Evolutionary conservation across 2,113 vertebrate species (phyloP), one percentile per base, ranked within the genome.

Genomic region (Mellivora capensis): DNA sequence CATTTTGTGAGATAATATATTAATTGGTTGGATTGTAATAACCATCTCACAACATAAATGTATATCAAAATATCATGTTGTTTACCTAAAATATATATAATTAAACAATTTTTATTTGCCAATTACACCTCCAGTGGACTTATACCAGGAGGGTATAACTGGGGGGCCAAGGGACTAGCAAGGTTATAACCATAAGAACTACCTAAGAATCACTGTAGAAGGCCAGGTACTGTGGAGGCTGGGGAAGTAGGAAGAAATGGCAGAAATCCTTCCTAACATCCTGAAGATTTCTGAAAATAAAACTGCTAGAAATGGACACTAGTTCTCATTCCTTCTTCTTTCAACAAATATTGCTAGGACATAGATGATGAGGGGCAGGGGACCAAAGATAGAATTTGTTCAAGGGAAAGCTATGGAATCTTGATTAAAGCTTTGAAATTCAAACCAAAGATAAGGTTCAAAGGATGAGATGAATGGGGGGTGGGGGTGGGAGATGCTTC

Each of bases 341-440:
- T 85, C 34, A 92, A 74, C 5, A 90, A 82, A 29, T 71, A 37
- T 44, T 79, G 27, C 14, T 57, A 88, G 52, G 54, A 42, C 27
- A 49, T 20, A 39, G 64, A 7, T 25, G 44, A 79, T 86, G 52
- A 97, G 23, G 44, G 39, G 4, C 14, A 79, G 10, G 3, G 7
- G n/a, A 52, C 3, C 62, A 2, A 31, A 89, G 57, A 64, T 54
- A 57, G 0, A 62, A 54, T 52, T n/a, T 94, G 5, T 54, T 64
- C 67, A 67, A 69, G 31, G 27, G 4, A 94, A 83, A 87, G 27
- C 59, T 64, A 54, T 17, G 20, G 39, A 44, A 87, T 91, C 82
- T 85, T 87, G 49, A 86, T 52, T 67, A 93, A 95, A 91, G 14
- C 87, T 95, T 83, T 61, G 52, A 82, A 95, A 76, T 76, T 47